These are phyloP conservation scores for Rhagonycha lutea DNA, from an alignment of 2,888 invertebrate genomes.

Conservation along the genomic window DNA sequence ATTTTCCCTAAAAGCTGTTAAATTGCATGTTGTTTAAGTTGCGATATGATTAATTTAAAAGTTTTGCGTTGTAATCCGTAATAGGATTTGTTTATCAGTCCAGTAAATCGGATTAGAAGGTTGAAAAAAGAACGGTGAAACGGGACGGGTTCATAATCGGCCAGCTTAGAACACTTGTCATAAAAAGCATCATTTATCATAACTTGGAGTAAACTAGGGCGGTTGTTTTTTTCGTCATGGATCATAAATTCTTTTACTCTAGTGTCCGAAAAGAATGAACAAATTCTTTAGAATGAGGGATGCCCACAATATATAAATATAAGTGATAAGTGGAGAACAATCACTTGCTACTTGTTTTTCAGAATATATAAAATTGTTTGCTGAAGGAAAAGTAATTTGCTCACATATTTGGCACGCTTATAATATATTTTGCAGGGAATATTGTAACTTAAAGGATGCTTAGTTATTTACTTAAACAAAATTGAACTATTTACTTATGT, in stretches of 20 bases:
- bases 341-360: slow-evolving; percentile 31
- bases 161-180: slow-evolving; percentile 32
- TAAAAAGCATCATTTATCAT: slow-evolving; percentile 43
- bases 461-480: not conserved
- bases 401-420: not conserved
- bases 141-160: slow-evolving; percentile 23
- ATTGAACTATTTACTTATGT: not conserved
- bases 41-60: slow-evolving; percentile 27
- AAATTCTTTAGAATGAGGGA: slow-evolving; percentile 25
- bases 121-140: slow-evolving; percentile 27
- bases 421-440: not conserved
- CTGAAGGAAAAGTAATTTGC: slow-evolving; percentile 6
- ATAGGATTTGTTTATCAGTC: slow-evolving; percentile 30
- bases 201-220: slow-evolving; percentile 36
- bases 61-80: slow-evolving; percentile 22
- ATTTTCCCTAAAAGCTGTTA: not conserved
- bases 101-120: slow-evolving; percentile 30
- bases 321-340: slow-evolving; percentile 38
- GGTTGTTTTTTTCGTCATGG: slow-evolving; percentile 41
- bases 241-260: slow-evolving; percentile 41
- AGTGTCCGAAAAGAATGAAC: slow-evolving; percentile 36
- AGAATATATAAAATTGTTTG: slow-evolving; percentile 6
- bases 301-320: slow-evolving; percentile 32
- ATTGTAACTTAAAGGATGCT: not conserved
- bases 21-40: not conserved